phyloP scores from a whole-genome alignment of 2,888 invertebrate genomes.

The Ectemnius continuus region DNA sequence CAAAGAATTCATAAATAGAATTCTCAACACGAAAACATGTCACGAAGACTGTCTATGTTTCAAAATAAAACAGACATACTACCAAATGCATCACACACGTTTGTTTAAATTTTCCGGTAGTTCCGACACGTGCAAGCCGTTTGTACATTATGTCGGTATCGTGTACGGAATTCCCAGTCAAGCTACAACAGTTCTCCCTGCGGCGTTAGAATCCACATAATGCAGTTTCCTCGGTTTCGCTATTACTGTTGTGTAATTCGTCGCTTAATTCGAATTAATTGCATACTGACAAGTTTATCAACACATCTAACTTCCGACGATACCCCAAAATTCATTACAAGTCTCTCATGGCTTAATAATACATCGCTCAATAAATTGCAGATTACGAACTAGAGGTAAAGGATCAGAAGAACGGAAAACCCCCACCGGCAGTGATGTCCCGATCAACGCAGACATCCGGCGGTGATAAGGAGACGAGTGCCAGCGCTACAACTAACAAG shows the following conservation, averaged over 20 bases:
- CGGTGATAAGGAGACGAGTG: constrained; percentile 62
- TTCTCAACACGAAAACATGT: too few species aligned
- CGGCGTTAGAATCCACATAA: constrained; percentile 13
- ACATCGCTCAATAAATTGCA: constrained; percentile 46
- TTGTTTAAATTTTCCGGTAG: too few species aligned
- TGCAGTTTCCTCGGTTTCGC: constrained; percentile 5
- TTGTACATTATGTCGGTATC: too few species aligned
- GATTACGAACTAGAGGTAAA: constrained; percentile 71
- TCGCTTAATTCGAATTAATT: not conserved
- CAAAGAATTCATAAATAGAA: too few species aligned
- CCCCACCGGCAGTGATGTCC: constrained; percentile 56
- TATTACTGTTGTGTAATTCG: not conserved
- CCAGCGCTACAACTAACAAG: constrained; percentile 43
- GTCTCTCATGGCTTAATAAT: too few species aligned
- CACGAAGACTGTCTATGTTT: too few species aligned
- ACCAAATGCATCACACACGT: too few species aligned
- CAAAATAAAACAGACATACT: too few species aligned
- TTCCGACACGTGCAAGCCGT: too few species aligned
- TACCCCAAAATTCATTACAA: too few species aligned
- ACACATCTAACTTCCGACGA: not conserved
- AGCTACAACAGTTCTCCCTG: not conserved
- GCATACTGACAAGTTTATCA: not conserved
- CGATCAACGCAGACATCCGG: constrained; percentile 72
- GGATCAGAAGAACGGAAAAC: constrained; percentile 68
- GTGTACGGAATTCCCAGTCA: too few species aligned